phyloP scores from a whole-genome alignment of 2,797 vertebrate species.

The Melanotaenia trifasciata region DNA sequence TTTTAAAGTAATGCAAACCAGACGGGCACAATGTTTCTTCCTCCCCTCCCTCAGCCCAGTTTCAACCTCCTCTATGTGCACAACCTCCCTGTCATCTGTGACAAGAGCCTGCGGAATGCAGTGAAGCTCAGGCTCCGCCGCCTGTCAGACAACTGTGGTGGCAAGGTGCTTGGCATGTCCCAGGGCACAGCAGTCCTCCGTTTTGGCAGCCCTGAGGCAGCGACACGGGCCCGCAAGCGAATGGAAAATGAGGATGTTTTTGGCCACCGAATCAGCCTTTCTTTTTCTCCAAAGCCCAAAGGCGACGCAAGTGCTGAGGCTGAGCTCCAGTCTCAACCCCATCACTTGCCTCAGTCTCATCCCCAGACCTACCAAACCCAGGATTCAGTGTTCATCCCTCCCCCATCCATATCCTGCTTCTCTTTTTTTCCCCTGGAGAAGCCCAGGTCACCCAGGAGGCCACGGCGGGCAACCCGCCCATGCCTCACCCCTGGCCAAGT shows the following conservation, averaged over 20 bases:
- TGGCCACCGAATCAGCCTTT: conserved; percentile 91
- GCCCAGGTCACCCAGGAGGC: conserved; percentile 90
- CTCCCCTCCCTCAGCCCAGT: conserved; percentile 90
- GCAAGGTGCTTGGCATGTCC: conserved; percentile 94
- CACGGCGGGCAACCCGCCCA: conserved; percentile 85
- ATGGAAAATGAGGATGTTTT: conserved; percentile 99
- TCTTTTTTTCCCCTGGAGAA: conserved; percentile 87
- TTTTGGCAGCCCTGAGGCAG: conserved; percentile 91
- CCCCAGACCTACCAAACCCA: conserved; percentile 51
- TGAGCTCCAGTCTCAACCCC: conserved; percentile 66
- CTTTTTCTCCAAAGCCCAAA: conserved; percentile 88
- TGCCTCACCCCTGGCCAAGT: conserved; percentile 80
- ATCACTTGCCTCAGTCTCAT: conserved; percentile 59
- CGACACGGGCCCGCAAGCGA: conserved; percentile 92
- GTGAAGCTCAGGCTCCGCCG: conserved; percentile 94
- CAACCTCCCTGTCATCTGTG: conserved; percentile 94
- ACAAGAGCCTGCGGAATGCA: conserved; percentile 86
- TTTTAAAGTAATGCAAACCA: conserved; percentile 69
- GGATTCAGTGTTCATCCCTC: conserved; percentile 50
- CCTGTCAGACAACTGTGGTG: conserved; percentile 97
- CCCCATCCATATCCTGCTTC: conserved; percentile 60
- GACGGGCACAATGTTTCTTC: conserved; percentile 77
- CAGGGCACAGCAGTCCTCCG: conserved; percentile 92
- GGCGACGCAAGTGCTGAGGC: conserved; percentile 73
- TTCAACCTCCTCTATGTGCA: conserved; percentile 95